Evolutionary conservation across 2,888 invertebrate genomes (phyloP).

Genomic region (Athalia rosae): DNA sequence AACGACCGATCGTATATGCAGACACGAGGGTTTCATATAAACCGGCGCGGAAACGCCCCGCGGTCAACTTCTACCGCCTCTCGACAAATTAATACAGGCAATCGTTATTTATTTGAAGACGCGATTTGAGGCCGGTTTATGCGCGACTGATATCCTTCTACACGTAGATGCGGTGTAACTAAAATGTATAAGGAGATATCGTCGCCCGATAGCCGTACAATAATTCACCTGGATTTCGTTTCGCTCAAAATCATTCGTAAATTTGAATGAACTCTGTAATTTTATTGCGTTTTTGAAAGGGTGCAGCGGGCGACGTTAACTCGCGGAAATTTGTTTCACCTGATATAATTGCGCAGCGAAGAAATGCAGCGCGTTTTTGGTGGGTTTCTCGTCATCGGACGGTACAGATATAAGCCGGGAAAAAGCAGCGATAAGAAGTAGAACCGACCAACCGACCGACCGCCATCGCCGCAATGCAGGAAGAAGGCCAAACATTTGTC

Average conservation of each 20-base stretch:
- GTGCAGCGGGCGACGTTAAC: too few relatives aligned
- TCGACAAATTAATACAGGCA: constrained; percentile 42
- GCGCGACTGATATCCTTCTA: constrained; percentile 11
- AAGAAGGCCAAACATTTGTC: constrained; percentile 67
- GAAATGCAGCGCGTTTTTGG: not conserved
- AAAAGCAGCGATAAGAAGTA: constrained; percentile 46
- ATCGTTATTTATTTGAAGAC: constrained; percentile 39
- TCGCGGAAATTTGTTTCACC: too few relatives aligned
- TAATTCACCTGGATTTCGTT: too few relatives aligned
- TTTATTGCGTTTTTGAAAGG: too few relatives aligned
- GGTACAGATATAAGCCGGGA: constrained; percentile 25
- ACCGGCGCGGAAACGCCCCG: constrained; percentile 27
- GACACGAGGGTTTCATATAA: too few relatives aligned
- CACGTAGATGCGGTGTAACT: not conserved
- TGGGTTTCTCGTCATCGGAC: not conserved
- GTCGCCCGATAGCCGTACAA: too few relatives aligned
- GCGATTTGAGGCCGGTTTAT: constrained; percentile 25
- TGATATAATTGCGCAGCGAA: constrained; percentile 26
- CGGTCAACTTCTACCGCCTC: constrained; percentile 39
- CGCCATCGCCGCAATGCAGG: constrained; percentile 55
- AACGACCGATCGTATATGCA: not conserved
- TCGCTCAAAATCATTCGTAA: too few relatives aligned
- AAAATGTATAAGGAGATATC: not conserved
- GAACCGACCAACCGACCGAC: not conserved
- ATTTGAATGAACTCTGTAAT: too few relatives aligned